A percentile compares a stretch with the other conserved stretches of the same genome.
phyloP scores from a whole-genome alignment of 2,888 invertebrate species.

The Aethes cnicana region DNA sequence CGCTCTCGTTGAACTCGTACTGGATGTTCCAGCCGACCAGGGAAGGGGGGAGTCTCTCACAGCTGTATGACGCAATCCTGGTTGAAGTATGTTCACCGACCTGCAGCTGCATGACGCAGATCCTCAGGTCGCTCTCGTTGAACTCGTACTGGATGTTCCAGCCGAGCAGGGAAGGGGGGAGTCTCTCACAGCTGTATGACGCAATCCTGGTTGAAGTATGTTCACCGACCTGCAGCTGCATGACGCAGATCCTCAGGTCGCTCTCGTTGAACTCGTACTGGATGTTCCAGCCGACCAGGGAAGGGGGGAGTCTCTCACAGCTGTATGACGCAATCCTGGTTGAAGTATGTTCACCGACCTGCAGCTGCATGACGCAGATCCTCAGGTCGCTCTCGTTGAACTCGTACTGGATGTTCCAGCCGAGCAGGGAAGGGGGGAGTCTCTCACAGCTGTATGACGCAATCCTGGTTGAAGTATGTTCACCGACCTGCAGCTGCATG shows the following conservation, averaged over 20 bases:
- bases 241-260: constrained; percentile 90
- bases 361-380: constrained; percentile 90
- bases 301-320: too few species aligned
- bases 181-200: too few species aligned
- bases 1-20: constrained; percentile 97
- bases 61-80: too few species aligned
- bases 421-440: too few species aligned
- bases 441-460: too few species aligned
- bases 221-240: constrained; percentile 94
- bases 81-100: too few species aligned
- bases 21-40: constrained; percentile 98
- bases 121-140: constrained; percentile 94
- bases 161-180: too few species aligned
- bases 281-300: constrained; percentile 98
- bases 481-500: constrained; percentile 92
- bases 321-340: too few species aligned
- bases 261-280: constrained; percentile 98
- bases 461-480: too few species aligned
- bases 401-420: constrained; percentile 98
- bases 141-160: constrained; percentile 99
- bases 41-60: too few species aligned
- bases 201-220: too few species aligned
- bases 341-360: too few species aligned
- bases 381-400: constrained; percentile 96
- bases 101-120: constrained; percentile 91